These are phyloP conservation scores for Tadarida brasiliensis DNA, from an alignment of 2,797 vertebrate species.

Conservation along the genomic window DNA sequence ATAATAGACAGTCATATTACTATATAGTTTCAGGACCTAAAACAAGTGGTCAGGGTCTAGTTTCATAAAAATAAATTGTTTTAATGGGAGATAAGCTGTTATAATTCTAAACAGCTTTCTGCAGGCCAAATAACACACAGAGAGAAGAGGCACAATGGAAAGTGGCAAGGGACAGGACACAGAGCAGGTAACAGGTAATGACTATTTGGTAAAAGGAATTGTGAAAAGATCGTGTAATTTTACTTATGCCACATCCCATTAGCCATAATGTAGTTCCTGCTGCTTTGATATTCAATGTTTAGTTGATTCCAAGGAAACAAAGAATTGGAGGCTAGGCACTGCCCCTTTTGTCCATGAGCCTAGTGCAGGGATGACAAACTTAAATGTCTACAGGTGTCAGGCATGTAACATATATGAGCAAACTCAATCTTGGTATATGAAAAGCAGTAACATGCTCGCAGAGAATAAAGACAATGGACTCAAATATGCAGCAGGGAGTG, in stretches of 20 bases:
- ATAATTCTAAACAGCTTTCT: background rate
- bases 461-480: background rate
- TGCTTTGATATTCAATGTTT: background rate
- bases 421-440: background rate
- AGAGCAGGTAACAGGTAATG: background rate
- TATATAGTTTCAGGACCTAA: constrained; percentile 15
- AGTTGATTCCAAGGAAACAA: background rate
- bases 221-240: background rate
- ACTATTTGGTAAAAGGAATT: background rate
- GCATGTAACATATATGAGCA: background rate
- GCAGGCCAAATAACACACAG: background rate
- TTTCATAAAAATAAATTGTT: constrained; percentile 31
- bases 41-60: background rate
- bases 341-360: background rate
- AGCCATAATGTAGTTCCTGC: background rate
- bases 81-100: background rate
- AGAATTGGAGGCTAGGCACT: background rate
- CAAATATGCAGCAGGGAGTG: background rate
- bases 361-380: background rate
- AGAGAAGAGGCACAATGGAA: background rate
- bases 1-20: background rate
- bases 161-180: background rate
- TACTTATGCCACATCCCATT: background rate
- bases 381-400: background rate
- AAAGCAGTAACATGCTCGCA: background rate